Evolutionary conservation across 1,140 invertebrate species (phyloP).

Genomic region (Gonioctena quinquepunctata): DNA sequence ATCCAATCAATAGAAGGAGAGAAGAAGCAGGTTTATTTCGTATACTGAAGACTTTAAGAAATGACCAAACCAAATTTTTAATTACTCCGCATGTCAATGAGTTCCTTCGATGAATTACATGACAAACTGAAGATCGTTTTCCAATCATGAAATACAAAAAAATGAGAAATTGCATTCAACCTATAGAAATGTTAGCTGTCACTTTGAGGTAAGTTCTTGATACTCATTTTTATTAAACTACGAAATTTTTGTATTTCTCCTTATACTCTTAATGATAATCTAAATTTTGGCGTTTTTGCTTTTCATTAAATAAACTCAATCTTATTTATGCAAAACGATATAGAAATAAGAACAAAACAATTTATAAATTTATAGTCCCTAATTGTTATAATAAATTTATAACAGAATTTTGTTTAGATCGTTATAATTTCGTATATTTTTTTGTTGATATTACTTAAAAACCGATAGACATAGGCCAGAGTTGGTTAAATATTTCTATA

Average conservation of each 20-base stretch:
- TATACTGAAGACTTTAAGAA: constrained; percentile 7
- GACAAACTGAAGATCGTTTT: not conserved
- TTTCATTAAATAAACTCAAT: not conserved
- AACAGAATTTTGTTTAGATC: not conserved
- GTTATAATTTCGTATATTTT: not conserved
- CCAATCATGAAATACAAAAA: not conserved
- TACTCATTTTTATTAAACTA: not conserved
- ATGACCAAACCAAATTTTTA: constrained; percentile 11
- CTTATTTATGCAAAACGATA: not conserved
- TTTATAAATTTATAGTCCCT: not conserved
- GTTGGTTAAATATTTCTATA: constrained; percentile 6
- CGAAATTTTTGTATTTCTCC: not conserved
- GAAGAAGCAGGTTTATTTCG: constrained; percentile 10
- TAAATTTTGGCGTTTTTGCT: not conserved
- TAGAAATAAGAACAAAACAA: not conserved
- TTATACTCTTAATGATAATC: not conserved
- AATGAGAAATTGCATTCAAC: not conserved
- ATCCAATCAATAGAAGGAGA: constrained; percentile 16
- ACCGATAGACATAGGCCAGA: not conserved
- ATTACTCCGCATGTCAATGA: constrained; percentile 9
- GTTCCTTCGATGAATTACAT: not conserved
- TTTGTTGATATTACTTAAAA: not conserved
- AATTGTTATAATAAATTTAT: not conserved
- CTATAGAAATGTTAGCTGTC: not conserved
- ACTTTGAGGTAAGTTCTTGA: not conserved